Evolutionary conservation across 2,888 invertebrate species (phyloP).

Genomic region (Loripinus fragilis): DNA sequence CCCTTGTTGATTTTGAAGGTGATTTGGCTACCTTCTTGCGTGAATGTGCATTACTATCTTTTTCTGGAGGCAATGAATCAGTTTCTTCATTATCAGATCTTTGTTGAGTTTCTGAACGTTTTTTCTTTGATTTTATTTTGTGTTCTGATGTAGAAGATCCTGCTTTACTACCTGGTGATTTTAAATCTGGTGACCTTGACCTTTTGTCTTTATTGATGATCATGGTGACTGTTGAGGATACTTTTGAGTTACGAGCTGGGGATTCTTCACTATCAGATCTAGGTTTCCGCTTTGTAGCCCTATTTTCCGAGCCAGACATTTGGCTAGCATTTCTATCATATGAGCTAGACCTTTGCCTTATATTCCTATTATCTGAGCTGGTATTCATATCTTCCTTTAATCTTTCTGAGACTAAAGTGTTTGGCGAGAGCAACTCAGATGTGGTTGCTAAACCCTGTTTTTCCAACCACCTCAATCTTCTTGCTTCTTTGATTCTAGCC

Average conservation of each 20-base stretch:
- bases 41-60: background rate
- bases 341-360: too few relatives aligned
- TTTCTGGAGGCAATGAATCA: background rate
- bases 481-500: conserved; percentile 15
- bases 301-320: too few relatives aligned
- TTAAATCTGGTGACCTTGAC: conserved; percentile 13
- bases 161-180: background rate
- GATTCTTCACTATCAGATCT: conserved; percentile 6
- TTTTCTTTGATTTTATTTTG: background rate
- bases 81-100: background rate
- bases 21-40: background rate
- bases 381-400: conserved; percentile 24
- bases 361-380: too few relatives aligned
- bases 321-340: too few relatives aligned
- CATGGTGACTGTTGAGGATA: background rate
- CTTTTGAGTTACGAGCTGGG: background rate
- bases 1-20: background rate
- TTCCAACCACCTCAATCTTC: conserved; percentile 13
- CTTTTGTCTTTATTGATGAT: background rate
- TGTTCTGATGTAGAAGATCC: background rate
- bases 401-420: background rate
- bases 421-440: background rate
- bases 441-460: background rate
- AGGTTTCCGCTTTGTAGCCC: background rate
- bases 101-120: background rate